A percentile compares a stretch with the other conserved stretches of the same genome.
These are phyloP conservation scores for Megaceryle maxima DNA, from an alignment of 2,113 vertebrate species.

Conservation along the genomic window DNA sequence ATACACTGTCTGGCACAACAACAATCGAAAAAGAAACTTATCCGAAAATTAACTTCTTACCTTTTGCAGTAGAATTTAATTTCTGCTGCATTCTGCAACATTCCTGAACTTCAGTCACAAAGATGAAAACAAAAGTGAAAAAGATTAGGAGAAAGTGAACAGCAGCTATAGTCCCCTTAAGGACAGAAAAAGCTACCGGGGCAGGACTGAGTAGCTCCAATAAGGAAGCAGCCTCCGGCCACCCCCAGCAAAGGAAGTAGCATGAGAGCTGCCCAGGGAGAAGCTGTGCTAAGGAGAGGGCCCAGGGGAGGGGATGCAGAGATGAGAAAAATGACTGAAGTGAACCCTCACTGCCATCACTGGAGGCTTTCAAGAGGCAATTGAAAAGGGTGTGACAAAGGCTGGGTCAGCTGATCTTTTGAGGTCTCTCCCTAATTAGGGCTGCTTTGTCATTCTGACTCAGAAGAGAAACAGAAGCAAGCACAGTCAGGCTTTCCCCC, in stretches of 20 bases:
- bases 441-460: not conserved
- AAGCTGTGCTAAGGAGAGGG: not conserved
- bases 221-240: not conserved
- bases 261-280: not conserved
- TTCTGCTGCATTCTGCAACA: not conserved
- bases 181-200: not conserved
- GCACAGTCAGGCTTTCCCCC: not conserved
- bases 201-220: not conserved
- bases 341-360: not conserved
- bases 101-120: not conserved
- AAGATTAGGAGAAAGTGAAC: not conserved
- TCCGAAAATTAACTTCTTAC: not conserved
- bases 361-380: not conserved
- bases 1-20: not conserved
- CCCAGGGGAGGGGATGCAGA: not conserved
- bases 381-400: not conserved
- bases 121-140: not conserved
- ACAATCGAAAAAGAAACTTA: not conserved
- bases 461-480: not conserved
- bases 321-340: not conserved
- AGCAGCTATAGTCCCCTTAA: accelerated
- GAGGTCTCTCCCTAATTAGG: not conserved
- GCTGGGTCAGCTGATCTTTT: not conserved
- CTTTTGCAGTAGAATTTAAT: not conserved
- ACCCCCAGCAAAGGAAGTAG: not conserved